Percentiles rank a stretch among this genome's conserved stretches.
Evolutionary conservation across 2,113 vertebrate genomes (phyloP).

Genomic region (Dasyornis broadbenti): DNA sequence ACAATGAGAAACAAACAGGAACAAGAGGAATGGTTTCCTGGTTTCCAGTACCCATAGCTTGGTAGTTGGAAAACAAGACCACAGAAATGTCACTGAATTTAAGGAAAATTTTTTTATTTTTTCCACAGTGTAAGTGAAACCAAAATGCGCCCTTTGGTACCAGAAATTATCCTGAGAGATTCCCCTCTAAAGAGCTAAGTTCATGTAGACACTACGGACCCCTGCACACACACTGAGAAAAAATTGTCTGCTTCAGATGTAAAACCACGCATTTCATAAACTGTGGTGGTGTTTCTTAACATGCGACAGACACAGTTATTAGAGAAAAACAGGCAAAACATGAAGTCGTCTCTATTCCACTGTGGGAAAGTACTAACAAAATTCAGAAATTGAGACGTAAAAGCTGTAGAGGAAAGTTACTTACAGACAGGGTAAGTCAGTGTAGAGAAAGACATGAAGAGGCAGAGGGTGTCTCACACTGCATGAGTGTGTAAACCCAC

Average conservation of each 20-base stretch:
- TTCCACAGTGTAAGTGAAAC: neutral
- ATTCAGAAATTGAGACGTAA: neutral
- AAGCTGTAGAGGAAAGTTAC: neutral
- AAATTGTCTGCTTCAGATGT: neutral
- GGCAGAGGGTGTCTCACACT: accelerated
- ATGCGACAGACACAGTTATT: neutral
- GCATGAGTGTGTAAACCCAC: neutral
- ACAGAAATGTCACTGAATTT: neutral
- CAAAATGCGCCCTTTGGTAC: neutral
- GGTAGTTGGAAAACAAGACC: neutral
- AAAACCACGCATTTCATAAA: neutral
- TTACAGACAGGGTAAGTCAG: neutral
- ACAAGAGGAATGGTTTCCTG: neutral
- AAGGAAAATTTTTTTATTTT: neutral
- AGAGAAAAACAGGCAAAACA: neutral
- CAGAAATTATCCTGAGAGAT: neutral
- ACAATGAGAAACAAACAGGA: neutral
- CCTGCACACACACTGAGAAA: neutral
- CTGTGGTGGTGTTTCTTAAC: neutral
- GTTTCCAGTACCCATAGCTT: neutral
- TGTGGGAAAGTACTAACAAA: neutral
- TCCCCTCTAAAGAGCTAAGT: neutral
- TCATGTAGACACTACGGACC: neutral
- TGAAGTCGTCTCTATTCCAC: neutral
- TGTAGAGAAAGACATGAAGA: neutral